Evolutionary conservation across 2,888 invertebrate genomes (phyloP).

Genomic region (Aquatica leii): DNA sequence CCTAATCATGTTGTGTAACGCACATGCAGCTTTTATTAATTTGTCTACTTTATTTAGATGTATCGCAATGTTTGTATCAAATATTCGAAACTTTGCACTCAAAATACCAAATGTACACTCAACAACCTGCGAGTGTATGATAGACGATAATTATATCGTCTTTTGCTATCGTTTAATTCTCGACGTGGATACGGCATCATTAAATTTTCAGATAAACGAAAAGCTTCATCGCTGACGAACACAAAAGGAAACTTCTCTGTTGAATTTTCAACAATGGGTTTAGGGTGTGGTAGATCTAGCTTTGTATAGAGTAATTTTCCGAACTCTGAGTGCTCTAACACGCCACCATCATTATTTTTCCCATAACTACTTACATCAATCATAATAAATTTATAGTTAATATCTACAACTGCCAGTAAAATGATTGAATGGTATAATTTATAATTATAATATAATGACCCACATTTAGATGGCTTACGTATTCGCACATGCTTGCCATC

Average conservation of each 20-base stretch:
- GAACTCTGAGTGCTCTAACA: conserved; percentile 8
- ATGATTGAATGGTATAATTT: conserved; percentile 1
- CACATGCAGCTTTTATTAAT: conserved; percentile 22
- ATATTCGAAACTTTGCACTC: conserved; percentile 22
- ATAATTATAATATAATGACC: conserved; percentile 13
- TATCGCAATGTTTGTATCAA: conserved; percentile 14
- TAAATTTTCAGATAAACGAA: conserved; percentile 27
- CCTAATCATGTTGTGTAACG: conserved; percentile 21
- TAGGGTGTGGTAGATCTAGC: neutral
- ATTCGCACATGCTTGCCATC: conserved; percentile 1
- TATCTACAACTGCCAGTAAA: conserved; percentile 6
- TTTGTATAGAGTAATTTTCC: neutral
- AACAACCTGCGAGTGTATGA: conserved; percentile 24
- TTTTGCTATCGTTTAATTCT: conserved; percentile 17
- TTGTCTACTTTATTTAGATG: conserved; percentile 13
- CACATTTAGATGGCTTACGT: conserved; percentile 1
- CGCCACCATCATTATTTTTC: conserved; percentile 8
- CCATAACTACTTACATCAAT: conserved; percentile 8
- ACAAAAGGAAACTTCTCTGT: neutral
- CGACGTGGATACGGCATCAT: conserved; percentile 14
- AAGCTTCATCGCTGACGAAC: conserved; percentile 29
- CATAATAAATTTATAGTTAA: conserved; percentile 12
- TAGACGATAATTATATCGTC: conserved; percentile 31
- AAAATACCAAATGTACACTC: conserved; percentile 32
- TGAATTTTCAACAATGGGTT: neutral